phyloP scores from a whole-genome alignment of 1,140 invertebrate species.

The Himalopsyche phryganea region DNA sequence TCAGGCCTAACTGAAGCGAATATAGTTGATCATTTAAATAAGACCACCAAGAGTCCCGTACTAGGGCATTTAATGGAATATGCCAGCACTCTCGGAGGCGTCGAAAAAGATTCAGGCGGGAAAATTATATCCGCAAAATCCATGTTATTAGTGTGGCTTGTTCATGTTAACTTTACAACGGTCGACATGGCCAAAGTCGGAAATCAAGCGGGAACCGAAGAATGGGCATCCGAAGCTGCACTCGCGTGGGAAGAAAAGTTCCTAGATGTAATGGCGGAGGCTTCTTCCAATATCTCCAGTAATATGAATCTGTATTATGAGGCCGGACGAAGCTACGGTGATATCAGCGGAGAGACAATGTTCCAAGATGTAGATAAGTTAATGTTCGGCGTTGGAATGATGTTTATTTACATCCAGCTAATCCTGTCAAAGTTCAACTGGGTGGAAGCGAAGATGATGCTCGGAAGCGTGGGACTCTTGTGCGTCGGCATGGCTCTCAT shows the following conservation, averaged over 20 bases:
- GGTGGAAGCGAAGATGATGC: conserved; percentile 66
- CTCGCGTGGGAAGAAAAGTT: conserved; percentile 65
- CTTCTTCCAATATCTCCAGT: conserved; percentile 41
- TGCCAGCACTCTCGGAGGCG: conserved; percentile 60
- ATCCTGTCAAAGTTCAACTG: conserved; percentile 72
- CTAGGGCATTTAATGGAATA: conserved; percentile 65
- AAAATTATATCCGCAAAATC: conserved; percentile 62
- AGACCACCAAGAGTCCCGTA: conserved; percentile 56
- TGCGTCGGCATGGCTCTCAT: conserved; percentile 75
- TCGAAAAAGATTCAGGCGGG: conserved; percentile 56
- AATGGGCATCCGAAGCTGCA: conserved; percentile 64
- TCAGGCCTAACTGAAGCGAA: conserved; percentile 56
- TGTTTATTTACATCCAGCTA: conserved; percentile 70
- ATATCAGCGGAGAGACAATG: conserved; percentile 64
- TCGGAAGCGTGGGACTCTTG: conserved; percentile 64
- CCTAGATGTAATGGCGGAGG: conserved; percentile 50
- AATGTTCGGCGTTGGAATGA: conserved; percentile 62
- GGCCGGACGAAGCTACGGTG: conserved; percentile 69
- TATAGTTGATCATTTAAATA: conserved; percentile 61
- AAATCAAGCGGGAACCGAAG: conserved; percentile 68
- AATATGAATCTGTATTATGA: conserved; percentile 55
- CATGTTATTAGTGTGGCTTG: conserved; percentile 61
- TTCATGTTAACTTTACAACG: conserved; percentile 63
- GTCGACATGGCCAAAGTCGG: conserved; percentile 62
- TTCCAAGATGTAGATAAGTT: conserved; percentile 72